A percentile compares a stretch with the other conserved stretches of the same genome.
Conservation (phyloP, 1,140 invertebrate species). For the Scaptodrosophila lebanonensis region DNA sequence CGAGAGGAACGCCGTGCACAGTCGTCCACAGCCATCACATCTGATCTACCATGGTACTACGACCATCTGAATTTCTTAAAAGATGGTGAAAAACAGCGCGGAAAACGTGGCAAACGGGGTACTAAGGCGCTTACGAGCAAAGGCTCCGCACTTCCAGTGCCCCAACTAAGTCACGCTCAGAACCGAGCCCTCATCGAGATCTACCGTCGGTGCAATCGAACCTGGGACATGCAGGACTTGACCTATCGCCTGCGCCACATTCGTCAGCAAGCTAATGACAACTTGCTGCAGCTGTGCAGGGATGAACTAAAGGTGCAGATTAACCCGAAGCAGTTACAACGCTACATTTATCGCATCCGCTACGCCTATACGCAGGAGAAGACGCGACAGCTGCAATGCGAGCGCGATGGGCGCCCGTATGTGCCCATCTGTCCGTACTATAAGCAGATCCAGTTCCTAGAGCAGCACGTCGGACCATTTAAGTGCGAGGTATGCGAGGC, state of each 20-base stretch:
- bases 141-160: background rate
- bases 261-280: constrained; percentile 18
- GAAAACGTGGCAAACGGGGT: background rate
- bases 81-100: background rate
- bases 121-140: too few species aligned
- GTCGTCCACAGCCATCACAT: background rate
- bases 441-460: constrained; percentile 25
- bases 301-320: constrained; percentile 13
- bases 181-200: constrained; percentile 31
- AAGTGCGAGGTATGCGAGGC: constrained; percentile 33
- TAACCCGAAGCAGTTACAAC: constrained; percentile 14
- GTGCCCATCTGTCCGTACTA: constrained; percentile 10
- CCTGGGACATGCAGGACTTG: constrained; percentile 37
- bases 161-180: constrained; percentile 16
- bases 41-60: too few species aligned
- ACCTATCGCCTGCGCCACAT: constrained; percentile 24
- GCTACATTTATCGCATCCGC: constrained; percentile 12
- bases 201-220: constrained; percentile 16
- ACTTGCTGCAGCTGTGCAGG: constrained; percentile 28
- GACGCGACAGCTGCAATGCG: constrained; percentile 3
- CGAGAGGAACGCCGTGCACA: constrained; percentile 14
- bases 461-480: constrained; percentile 34
- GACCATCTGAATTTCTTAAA: constrained; percentile 14
- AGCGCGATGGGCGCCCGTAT: background rate
- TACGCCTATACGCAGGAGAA: constrained; percentile 22